Evolutionary conservation across 1,140 invertebrate species (phyloP).

Genomic region (Bombus waltoni): DNA sequence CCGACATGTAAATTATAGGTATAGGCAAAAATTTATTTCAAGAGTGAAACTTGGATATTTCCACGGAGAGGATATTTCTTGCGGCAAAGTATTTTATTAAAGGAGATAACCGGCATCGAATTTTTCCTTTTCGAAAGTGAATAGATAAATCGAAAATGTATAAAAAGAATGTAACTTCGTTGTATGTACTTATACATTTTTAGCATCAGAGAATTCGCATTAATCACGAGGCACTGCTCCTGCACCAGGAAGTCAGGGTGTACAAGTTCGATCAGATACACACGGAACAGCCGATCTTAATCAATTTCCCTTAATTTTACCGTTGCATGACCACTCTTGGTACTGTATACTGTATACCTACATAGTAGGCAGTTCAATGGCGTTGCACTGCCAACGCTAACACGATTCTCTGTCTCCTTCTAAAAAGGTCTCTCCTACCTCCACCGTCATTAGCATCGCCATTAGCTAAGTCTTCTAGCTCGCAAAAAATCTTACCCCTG

Average conservation of each 20-base stretch:
- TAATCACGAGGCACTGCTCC: neutral
- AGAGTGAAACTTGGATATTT: too few relatives aligned
- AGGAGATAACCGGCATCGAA: neutral
- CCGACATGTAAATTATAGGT: too few relatives aligned
- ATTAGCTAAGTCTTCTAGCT: neutral
- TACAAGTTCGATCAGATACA: constrained; percentile 35
- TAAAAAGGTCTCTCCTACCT: neutral
- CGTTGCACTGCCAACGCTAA: constrained; percentile 23
- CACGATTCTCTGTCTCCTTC: neutral
- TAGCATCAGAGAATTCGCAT: neutral
- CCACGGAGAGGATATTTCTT: neutral
- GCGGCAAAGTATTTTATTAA: neutral
- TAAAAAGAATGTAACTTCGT: neutral
- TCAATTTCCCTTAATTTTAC: constrained; percentile 76
- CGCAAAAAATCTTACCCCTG: neutral
- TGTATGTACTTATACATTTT: neutral
- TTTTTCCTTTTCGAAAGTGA: neutral
- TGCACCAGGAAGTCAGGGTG: constrained; percentile 25
- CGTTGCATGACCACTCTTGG: constrained; percentile 69
- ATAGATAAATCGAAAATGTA: neutral
- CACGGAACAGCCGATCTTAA: constrained; percentile 67
- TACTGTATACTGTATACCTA: neutral
- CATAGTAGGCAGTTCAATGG: constrained; percentile 41
- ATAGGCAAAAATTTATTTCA: too few relatives aligned
- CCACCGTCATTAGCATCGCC: neutral